phyloP scores from a whole-genome alignment of 2,888 invertebrate genomes.

The Subacronicta megacephala region DNA sequence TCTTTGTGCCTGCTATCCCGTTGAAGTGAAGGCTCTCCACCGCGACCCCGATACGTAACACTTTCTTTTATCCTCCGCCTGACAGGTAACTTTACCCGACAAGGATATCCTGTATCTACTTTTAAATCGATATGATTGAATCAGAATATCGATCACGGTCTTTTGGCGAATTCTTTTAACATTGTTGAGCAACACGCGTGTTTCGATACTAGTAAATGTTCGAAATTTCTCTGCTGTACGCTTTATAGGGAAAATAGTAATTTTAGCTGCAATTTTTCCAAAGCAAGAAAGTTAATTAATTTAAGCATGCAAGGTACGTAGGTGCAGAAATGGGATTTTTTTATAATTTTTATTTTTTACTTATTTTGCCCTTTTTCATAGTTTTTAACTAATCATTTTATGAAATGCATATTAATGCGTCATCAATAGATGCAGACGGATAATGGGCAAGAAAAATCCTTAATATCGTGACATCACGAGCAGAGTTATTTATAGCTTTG shows the following conservation, averaged over 20 bases:
- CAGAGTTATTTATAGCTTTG: too few relatives aligned
- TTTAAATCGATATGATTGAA: slow-evolving; percentile 61
- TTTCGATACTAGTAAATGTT: background rate
- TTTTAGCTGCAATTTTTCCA: too few relatives aligned
- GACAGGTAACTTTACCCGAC: slow-evolving; percentile 65
- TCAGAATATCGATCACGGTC: slow-evolving; percentile 45
- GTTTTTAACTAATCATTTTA: too few relatives aligned
- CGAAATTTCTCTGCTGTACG: background rate
- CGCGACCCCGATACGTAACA: slow-evolving; percentile 66
- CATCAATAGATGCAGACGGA: too few relatives aligned
- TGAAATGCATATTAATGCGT: too few relatives aligned
- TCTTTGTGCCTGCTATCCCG: slow-evolving; percentile 61
- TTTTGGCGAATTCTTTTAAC: slow-evolving; percentile 16
- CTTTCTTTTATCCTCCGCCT: slow-evolving; percentile 67
- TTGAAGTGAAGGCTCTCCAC: slow-evolving; percentile 63
- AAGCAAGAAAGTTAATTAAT: too few relatives aligned
- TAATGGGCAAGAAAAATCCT: too few relatives aligned
- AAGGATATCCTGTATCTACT: slow-evolving; percentile 64
- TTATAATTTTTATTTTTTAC: too few relatives aligned
- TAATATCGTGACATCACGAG: too few relatives aligned
- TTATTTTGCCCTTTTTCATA: too few relatives aligned
- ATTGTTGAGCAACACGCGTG: background rate
- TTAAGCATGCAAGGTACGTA: too few relatives aligned
- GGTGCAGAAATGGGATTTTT: too few relatives aligned
- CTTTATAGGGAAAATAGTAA: background rate